A percentile compares a stretch with the other conserved stretches of the same genome.
These are phyloP conservation scores for Agrotis ipsilon DNA, from an alignment of 2,888 invertebrate genomes.

Conservation along the genomic window DNA sequence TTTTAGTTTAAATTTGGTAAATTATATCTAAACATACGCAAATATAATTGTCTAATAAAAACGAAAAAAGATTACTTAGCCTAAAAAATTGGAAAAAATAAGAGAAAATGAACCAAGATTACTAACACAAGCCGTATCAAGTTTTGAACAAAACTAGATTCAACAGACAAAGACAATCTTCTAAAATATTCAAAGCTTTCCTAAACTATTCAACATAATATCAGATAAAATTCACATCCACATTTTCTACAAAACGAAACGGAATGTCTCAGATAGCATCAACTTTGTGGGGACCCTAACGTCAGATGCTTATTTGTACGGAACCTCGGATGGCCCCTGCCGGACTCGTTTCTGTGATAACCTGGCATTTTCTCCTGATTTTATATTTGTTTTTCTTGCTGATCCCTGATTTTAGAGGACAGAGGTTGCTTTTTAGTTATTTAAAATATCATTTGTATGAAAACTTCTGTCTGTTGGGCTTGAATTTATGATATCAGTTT, in stretches of 20 bases:
- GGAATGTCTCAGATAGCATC: constrained; percentile 42
- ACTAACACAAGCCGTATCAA: neutral
- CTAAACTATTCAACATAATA: constrained; percentile 12
- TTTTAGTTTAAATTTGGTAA: too few relatives aligned
- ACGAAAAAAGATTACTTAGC: too few relatives aligned
- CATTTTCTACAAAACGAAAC: constrained; percentile 37
- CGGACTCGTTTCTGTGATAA: constrained; percentile 72
- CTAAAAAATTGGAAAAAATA: neutral
- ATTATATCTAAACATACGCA: too few relatives aligned
- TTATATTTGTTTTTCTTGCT: constrained; percentile 68
- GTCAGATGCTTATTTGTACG: constrained; percentile 67
- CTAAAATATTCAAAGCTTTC: constrained; percentile 9
- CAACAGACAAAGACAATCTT: too few relatives aligned
- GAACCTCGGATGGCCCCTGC: constrained; percentile 64
- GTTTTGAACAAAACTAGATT: neutral
- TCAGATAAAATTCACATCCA: constrained; percentile 26
- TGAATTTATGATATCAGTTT: constrained; percentile 23
- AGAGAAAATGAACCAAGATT: neutral
- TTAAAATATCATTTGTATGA: constrained; percentile 68
- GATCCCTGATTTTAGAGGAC: constrained; percentile 28
- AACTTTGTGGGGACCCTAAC: constrained; percentile 48
- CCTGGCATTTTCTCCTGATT: constrained; percentile 71
- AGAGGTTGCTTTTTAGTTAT: constrained; percentile 64
- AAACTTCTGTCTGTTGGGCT: neutral
- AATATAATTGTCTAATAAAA: too few relatives aligned